Conservation (phyloP, 1,140 invertebrate genomes). For the Halyomorpha halys region DNA sequence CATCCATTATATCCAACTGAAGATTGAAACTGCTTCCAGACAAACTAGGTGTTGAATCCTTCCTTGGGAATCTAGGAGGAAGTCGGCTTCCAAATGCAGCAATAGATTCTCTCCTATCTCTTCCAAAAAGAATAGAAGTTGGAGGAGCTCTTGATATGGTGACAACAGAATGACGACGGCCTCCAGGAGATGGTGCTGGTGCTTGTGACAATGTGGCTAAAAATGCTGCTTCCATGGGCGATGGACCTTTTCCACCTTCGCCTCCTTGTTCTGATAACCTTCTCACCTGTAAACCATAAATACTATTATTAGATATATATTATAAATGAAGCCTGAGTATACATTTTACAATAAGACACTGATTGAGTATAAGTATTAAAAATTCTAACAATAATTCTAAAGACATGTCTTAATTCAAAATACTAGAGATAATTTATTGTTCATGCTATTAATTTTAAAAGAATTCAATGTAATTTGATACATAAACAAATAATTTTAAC, state of each 20-base stretch:
- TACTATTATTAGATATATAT: too few species aligned
- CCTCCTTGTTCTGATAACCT: slow-evolving; percentile 65
- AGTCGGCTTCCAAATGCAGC: slow-evolving; percentile 50
- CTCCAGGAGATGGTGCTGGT: slow-evolving; percentile 54
- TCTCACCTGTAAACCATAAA: slow-evolving; percentile 44
- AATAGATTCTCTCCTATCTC: slow-evolving; percentile 64
- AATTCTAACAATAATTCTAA: too few species aligned
- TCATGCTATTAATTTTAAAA: too few species aligned
- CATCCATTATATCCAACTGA: slow-evolving; percentile 76
- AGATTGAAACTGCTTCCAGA: slow-evolving; percentile 67
- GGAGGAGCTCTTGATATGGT: slow-evolving; percentile 68
- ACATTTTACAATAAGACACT: too few species aligned
- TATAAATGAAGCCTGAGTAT: too few species aligned
- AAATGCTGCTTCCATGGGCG: slow-evolving; percentile 62
- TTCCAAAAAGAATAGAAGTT: slow-evolving; percentile 50
- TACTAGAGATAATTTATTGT: too few species aligned
- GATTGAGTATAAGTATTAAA: too few species aligned
- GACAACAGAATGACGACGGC: slow-evolving; percentile 68
- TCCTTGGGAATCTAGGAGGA: slow-evolving; percentile 27
- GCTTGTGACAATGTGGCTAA: slow-evolving; percentile 64
- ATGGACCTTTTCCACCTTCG: slow-evolving; percentile 48
- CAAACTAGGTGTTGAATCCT: slow-evolving; percentile 48
- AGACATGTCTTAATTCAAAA: too few species aligned
- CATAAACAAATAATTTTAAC: too few species aligned
- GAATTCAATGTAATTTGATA: too few species aligned